Base-by-base conservation (phyloP, 2,113 vertebrate species). In the Corythoichthys intestinalis region DNA sequence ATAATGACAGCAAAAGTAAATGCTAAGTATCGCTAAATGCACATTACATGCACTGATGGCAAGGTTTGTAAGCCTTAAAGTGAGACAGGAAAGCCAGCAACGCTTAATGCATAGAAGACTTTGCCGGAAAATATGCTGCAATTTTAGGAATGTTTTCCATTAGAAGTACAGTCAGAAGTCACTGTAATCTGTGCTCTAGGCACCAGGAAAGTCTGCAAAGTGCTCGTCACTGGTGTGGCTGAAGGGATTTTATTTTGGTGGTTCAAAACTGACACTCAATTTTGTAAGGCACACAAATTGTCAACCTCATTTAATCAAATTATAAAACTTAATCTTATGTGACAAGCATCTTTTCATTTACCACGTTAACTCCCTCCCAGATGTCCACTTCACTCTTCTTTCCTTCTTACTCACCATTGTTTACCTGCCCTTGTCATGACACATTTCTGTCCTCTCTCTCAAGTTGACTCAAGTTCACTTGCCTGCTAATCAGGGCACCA, bases 401-500 rank as follows among this genome's bases (percentile, higher is more conserved):
- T 34, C 37, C 28, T 72, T 28, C 70, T 54, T 58, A 6, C 44
- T 37, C 59, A 38, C 47, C 34, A 17, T 65, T 62, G 44, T 72
- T 78, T 66, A 65, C 70, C 44, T 75, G 9, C 74, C 41, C 41
- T 39, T 3, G 60, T 17, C 13, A 13, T 41, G 14, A 64, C 56
- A 6, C 66, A 65, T 68, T 59, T 62, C 17, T 52, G 8, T 38
- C 34, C 62, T 28, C 28, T 71, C 67, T 63, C 48, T 2, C 10
- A 9, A 38, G 57, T 71, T 35, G 72, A 71, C 57, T 54, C 49
- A 35, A 48, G 62, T 74, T 60, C 75, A 70, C 70, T 74, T 79
- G 79, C 67, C 72, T 74, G 71, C 57, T 80, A 78, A 83, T 82
- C 39, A 52, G 70, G 70, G 38, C 70, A 74, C 57, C 39, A 28